These are phyloP conservation scores for Cheilosia scutellata DNA, from an alignment of 2,888 invertebrate genomes.

Conservation along the genomic window DNA sequence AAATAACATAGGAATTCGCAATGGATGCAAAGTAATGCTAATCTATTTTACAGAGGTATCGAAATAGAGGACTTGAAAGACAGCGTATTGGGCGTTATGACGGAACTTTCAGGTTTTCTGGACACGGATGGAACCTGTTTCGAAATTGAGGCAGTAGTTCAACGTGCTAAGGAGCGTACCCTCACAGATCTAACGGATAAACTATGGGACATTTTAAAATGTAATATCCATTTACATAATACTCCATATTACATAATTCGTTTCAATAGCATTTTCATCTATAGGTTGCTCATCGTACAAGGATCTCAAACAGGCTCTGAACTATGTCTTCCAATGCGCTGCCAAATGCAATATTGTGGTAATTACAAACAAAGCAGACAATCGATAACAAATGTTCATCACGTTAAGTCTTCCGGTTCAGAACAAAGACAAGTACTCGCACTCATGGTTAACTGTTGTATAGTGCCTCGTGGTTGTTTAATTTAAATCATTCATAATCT, in stretches of 20 bases:
- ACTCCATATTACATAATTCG: neutral
- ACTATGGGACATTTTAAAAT: constrained; percentile 82
- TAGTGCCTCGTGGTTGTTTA: constrained; percentile 5
- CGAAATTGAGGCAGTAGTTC: constrained; percentile 82
- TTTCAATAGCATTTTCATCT: neutral
- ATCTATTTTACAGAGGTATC: constrained; percentile 49
- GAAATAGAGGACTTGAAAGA: constrained; percentile 79
- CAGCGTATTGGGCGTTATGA: constrained; percentile 80
- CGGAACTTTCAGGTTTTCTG: constrained; percentile 79
- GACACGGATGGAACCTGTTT: constrained; percentile 78
- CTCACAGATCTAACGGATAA: constrained; percentile 82
- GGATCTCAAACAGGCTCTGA: constrained; percentile 82
- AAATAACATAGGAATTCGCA: neutral
- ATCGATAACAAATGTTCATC: neutral
- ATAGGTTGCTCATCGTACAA: constrained; percentile 82
- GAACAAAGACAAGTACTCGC: constrained; percentile 1
- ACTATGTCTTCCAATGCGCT: constrained; percentile 82
- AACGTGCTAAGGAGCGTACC: constrained; percentile 79
- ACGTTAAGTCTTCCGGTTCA: constrained; percentile 46
- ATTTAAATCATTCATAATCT: constrained; percentile 53
- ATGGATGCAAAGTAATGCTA: neutral
- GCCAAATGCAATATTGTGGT: constrained; percentile 83
- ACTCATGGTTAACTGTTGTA: constrained; percentile 27
- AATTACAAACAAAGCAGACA: constrained; percentile 59
- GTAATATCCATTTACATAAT: constrained; percentile 78